These are phyloP conservation scores for Spinus pinus DNA, from an alignment of 2,797 vertebrate species.

Conservation along the genomic window DNA sequence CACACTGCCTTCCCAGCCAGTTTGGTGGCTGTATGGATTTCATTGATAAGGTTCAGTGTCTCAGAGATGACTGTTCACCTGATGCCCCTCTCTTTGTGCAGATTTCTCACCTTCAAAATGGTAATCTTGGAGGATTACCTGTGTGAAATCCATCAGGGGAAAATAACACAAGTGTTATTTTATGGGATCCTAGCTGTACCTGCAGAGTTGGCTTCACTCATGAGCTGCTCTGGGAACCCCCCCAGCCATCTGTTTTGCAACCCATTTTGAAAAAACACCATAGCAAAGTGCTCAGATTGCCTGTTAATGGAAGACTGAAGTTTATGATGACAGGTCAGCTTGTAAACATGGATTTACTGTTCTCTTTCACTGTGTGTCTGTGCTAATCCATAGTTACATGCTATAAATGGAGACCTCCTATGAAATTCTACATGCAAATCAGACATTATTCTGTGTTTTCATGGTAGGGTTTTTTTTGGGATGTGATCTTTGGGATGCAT, in stretches of 20 bases:
- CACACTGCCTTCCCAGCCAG: background rate
- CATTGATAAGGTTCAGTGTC: background rate
- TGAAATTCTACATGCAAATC: background rate
- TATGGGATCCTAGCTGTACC: background rate
- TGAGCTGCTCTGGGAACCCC: background rate
- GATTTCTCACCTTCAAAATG: background rate
- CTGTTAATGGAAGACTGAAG: background rate
- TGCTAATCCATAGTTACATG: background rate
- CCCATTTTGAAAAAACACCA: background rate
- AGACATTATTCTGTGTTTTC: background rate
- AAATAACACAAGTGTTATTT: background rate
- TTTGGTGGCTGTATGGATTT: background rate
- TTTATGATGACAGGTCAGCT: background rate
- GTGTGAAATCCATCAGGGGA: background rate
- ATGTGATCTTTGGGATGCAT: background rate
- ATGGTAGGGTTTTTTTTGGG: background rate
- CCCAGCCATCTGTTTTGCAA: background rate
- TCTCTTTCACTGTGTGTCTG: background rate
- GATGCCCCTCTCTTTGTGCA: background rate
- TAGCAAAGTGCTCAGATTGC: background rate
- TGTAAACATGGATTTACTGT: background rate
- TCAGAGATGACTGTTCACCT: background rate
- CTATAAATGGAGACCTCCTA: background rate
- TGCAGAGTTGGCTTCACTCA: fast-evolving
- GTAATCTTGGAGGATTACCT: fast-evolving